Percentiles rank a stretch among this genome's conserved stretches.
Conservation (phyloP, 1,140 invertebrate species). For the Eriocheir sinensis region DNA sequence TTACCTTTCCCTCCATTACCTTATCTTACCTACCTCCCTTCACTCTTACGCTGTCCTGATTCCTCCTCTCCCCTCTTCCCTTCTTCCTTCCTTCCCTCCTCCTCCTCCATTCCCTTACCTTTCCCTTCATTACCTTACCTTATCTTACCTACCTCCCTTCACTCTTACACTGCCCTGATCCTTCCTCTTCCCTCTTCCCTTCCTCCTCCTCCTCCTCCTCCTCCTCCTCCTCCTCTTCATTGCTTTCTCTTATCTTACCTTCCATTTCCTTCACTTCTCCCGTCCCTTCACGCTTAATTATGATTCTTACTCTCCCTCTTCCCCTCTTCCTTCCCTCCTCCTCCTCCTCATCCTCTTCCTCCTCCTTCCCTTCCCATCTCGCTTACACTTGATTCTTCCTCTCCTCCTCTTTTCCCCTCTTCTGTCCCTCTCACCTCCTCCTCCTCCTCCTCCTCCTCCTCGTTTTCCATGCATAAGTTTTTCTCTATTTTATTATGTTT, state of each 20-base stretch:
- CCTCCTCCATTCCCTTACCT: constrained; percentile 18
- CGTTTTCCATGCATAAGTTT: too few species aligned
- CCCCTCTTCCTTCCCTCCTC: not conserved
- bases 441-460: too few species aligned
- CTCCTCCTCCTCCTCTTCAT: not conserved
- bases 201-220: not conserved
- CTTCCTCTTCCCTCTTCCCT: too few species aligned
- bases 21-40: not conserved
- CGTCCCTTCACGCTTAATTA: too few species aligned
- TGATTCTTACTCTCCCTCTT: constrained; percentile 3
- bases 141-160: not conserved
- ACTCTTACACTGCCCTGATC: not conserved
- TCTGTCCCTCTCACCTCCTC: too few species aligned
- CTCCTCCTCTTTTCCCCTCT: too few species aligned
- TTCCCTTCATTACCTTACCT: not conserved
- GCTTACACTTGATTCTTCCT: too few species aligned
- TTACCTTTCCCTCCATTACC: not conserved
- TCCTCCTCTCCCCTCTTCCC: not conserved
- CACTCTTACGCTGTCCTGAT: not conserved
- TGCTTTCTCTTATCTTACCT: not conserved
- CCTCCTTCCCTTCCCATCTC: not conserved
- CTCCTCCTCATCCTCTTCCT: not conserved
- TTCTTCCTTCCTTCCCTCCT: not conserved
- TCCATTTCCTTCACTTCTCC: constrained; percentile 3
- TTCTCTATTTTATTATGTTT: too few species aligned